Conservation (phyloP, 2,113 vertebrate genomes). For the Acinonyx jubatus region DNA sequence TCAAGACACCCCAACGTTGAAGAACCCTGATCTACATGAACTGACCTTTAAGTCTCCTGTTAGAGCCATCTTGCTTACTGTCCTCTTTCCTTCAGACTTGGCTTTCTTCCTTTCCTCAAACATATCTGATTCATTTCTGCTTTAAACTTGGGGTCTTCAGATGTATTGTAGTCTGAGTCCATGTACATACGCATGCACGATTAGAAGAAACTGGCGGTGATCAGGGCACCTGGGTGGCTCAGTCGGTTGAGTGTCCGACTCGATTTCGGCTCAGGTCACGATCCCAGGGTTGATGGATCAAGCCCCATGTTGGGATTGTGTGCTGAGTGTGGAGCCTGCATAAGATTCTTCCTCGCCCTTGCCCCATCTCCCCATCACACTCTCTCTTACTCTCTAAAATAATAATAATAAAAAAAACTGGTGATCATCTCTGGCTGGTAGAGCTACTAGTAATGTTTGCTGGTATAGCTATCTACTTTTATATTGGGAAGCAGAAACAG, state of each 20-base stretch:
- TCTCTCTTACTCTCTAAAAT: no score
- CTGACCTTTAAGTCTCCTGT: neutral
- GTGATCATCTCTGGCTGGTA: neutral
- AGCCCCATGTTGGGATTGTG: no score
- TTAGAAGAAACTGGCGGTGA: no score
- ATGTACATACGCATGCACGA: fast-evolving
- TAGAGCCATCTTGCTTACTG: neutral
- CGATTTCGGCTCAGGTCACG: no score
- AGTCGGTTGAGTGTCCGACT: no score
- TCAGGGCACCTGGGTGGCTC: no score
- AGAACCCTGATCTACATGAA: neutral
- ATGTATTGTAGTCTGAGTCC: neutral
- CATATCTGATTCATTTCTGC: neutral
- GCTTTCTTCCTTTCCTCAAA: neutral
- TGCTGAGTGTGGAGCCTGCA: no score
- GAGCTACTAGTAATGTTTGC: neutral
- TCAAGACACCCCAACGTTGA: neutral
- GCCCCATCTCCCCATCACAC: no score
- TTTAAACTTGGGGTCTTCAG: neutral
- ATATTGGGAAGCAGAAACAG: neutral
- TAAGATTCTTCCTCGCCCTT: no score
- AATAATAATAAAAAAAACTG: neutral
- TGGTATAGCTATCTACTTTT: neutral
- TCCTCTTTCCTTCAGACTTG: neutral
- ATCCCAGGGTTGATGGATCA: no score